Evolutionary conservation across 2,888 invertebrate genomes (phyloP), one percentile per base, ranked within the genome.

Genomic region (Priapulus caudatus): DNA sequence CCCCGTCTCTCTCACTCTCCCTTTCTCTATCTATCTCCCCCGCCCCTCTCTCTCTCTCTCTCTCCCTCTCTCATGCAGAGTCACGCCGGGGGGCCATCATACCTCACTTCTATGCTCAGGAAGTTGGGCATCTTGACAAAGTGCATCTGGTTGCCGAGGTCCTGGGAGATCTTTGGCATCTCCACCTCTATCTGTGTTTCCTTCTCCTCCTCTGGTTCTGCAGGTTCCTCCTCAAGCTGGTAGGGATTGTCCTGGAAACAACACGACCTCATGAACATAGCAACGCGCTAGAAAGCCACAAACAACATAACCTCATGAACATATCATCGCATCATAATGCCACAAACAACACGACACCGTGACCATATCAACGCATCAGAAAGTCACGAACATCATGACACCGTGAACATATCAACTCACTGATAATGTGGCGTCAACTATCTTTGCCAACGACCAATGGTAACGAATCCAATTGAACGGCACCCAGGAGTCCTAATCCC

Each of bases 111-210:
- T 43, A 98, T 92, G 0, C 93, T 95, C 65, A 98, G 79, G 73
- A 98, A 98, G 73, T 98, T 98, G 1, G 98, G 98, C 54, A 98
- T 73, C 69, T 97, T 95, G 0, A 97, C 91, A 64, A 95, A 95
- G 70, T 95, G 89, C 63, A 93, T 79, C 65, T 91, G 90, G 59
- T 82, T 82, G 50, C 93, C 93, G 1, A 95, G 75, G 72, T 93
- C 88, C 0, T 91, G 88, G 62, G 82, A 82, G 55, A 97, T 93
- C 73, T 90, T 84, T 1, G 95, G 95, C 70, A 97, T 92, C 75
- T 93, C 90, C 1, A 93, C 93, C 64, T 95, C 92, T 53, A 97
- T 95, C 60, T 90, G 77, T 0, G 92, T 93, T 73, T 95, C 95
- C 1, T 89, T 90, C 18, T 84, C 78, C 33, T 72, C 71, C 47